Evolutionary conservation across 2,113 vertebrate genomes (phyloP), one percentile per base, ranked within the genome.

Genomic region (Salvator merianae): DNA sequence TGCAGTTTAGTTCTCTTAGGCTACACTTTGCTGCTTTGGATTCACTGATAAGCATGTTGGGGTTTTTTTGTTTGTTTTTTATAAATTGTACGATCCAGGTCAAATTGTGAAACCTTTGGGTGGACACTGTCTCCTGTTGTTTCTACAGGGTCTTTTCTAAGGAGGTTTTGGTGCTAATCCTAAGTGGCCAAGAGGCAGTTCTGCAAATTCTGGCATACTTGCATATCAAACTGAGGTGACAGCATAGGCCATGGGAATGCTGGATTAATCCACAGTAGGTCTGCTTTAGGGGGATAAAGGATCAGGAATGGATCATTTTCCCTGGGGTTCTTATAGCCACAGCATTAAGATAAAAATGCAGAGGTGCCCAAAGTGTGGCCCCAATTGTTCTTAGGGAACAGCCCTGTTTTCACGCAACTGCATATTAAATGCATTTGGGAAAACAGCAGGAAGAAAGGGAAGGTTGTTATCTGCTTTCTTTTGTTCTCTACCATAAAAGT

Each of bases 31-130:
- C 36, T 75, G 43, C 71, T 34, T 80, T 88, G 79, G 0, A 1
- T 83, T 87, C 85, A 47, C 38, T 75, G 71, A 79, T 84, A 90
- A 74, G 70, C 73, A 0, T 84, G 87, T 30, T 70, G 43, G 5
- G 10, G 10, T n/a, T n/a, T n/a, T n/a, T n/a, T n/a, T 7, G 43
- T 47, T 47, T 47, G 5, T 47, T 9, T 47, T 69, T 89, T 79
- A 66, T 70, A 82, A 82, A 63, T 87, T 59, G 77, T 1, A 84
- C 87, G 90, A 87, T 80, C 79, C 76, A 85, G 73, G 36, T 85
- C 82, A 86, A 43, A 84, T 89, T 81, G 78, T 32, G 83, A 71
- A 59, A 55, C 90, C 72, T 84, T 91, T 87, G 36, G 85, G 43
- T 26, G 36, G 62, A 77, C 30, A 38, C 9, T 7, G 32, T 68